These are phyloP conservation scores for Oedothorax gibbosus DNA, from an alignment of 1,140 invertebrate genomes.

Conservation along the genomic window DNA sequence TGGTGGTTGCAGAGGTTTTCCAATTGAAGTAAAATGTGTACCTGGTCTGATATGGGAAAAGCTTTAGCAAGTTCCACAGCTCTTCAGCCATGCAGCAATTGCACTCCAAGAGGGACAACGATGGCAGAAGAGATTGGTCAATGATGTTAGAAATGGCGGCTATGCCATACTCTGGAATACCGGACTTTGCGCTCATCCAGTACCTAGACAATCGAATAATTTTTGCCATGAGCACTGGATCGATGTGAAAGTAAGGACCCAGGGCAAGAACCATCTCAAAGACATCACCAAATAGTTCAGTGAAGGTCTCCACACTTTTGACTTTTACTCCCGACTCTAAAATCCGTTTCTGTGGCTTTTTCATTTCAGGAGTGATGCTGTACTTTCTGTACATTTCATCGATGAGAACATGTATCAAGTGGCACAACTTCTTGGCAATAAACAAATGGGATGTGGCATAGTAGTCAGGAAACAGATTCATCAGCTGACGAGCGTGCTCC, in stretches of 20 bases:
- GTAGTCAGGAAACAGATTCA: slow-evolving; percentile 84
- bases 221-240: slow-evolving; percentile 81
- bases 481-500: slow-evolving; percentile 83
- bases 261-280: slow-evolving; percentile 89
- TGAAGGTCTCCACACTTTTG: slow-evolving; percentile 74
- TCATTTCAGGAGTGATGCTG: slow-evolving; percentile 29
- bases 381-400: slow-evolving; percentile 89
- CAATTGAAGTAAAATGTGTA: slow-evolving; percentile 76
- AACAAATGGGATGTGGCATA: slow-evolving; percentile 82
- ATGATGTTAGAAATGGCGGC: slow-evolving; percentile 71
- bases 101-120: slow-evolving; percentile 89
- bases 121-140: slow-evolving; percentile 88
- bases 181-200: slow-evolving; percentile 53
- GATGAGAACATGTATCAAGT: slow-evolving; percentile 85
- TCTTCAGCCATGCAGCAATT: slow-evolving; percentile 97
- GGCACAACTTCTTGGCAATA: slow-evolving; percentile 82
- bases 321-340: slow-evolving; percentile 45
- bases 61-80: slow-evolving; percentile 90
- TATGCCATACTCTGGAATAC: slow-evolving; percentile 22
- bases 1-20: slow-evolving; percentile 88
- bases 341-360: neutral
- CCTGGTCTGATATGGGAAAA: slow-evolving; percentile 91
- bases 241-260: slow-evolving; percentile 88
- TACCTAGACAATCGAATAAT: slow-evolving; percentile 69
- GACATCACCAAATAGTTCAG: slow-evolving; percentile 81